Evolutionary conservation across 2,113 vertebrate genomes (phyloP).

Genomic region (Daphoenositta chrysoptera): DNA sequence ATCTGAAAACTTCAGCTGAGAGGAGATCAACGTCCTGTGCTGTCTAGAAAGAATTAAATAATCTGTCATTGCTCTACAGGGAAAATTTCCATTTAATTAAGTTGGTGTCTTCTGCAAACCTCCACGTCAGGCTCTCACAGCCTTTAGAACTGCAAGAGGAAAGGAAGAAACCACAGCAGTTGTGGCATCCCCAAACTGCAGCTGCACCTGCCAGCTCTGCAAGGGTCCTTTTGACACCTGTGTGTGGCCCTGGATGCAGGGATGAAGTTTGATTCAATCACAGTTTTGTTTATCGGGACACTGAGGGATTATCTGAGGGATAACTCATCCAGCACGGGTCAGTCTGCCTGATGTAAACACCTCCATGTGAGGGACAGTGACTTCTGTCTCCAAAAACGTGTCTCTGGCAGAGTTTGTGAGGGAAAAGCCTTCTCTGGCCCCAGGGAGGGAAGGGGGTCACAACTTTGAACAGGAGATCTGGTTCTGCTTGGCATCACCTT

Average conservation of each 20-base stretch:
- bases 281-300: neutral
- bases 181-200: neutral
- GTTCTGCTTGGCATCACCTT: neutral
- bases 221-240: neutral
- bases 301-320: neutral
- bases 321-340: neutral
- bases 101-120: neutral
- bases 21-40: neutral
- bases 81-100: neutral
- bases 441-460: neutral
- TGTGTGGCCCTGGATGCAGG: neutral
- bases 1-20: neutral
- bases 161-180: neutral
- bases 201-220: neutral
- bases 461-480: neutral
- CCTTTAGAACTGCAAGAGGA: neutral
- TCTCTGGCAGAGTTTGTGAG: neutral
- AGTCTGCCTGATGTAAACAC: neutral
- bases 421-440: neutral
- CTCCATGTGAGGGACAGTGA: neutral
- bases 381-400: neutral
- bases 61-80: neutral
- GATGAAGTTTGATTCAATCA: neutral
- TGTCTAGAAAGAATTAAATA: neutral
- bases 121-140: neutral